These are phyloP conservation scores for Tretioscincus oriximinensis DNA, from an alignment of 2,113 vertebrate species.

Conservation along the genomic window DNA sequence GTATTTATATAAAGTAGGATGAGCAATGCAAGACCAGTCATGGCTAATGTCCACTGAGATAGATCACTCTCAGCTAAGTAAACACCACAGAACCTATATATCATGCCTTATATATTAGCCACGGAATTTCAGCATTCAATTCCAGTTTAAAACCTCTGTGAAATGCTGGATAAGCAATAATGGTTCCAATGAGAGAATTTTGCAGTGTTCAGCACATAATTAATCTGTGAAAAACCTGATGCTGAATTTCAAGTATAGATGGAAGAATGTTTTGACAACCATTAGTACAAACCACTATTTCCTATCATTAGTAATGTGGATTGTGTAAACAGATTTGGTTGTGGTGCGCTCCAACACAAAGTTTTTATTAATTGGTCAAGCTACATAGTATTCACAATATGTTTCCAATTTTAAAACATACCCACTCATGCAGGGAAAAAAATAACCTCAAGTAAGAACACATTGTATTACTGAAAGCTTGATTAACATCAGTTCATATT, in stretches of 20 bases:
- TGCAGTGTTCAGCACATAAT: neutral
- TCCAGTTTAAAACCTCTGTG: neutral
- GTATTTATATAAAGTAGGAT: too few relatives aligned
- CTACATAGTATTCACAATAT: neutral
- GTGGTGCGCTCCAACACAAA: neutral
- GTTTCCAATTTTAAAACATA: neutral
- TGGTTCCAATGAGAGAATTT: neutral
- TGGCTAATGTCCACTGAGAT: neutral
- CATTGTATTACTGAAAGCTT: constrained; percentile 44
- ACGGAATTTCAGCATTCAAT: neutral
- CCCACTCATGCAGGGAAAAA: constrained; percentile 25
- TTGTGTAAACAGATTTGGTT: constrained; percentile 1
- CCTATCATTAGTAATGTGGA: neutral
- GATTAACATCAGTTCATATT: neutral
- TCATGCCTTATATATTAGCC: neutral
- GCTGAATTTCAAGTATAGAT: neutral
- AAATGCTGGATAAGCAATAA: neutral
- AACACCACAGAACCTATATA: neutral
- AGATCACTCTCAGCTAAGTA: neutral
- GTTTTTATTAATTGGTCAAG: neutral
- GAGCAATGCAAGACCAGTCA: neutral
- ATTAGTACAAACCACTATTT: rapidly evolving
- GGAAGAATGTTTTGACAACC: neutral
- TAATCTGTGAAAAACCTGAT: rapidly evolving
- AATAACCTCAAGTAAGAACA: constrained; percentile 25